Evolutionary conservation across 2,113 vertebrate species (phyloP).

Genomic region (Oenanthe oenanthe): DNA sequence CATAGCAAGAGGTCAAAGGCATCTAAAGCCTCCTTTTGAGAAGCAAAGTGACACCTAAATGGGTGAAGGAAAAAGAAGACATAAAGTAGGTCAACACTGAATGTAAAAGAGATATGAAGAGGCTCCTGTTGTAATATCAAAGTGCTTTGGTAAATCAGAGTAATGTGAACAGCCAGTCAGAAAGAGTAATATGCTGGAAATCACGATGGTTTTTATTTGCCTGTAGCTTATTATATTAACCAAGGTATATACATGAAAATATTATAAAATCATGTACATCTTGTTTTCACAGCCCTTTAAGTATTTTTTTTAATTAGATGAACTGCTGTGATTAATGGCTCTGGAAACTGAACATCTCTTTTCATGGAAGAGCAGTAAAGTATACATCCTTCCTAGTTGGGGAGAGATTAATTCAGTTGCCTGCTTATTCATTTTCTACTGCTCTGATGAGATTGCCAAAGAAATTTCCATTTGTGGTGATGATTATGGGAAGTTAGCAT

Average conservation of each 20-base stretch:
- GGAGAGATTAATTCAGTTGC: neutral
- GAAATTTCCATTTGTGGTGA: neutral
- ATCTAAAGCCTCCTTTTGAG: neutral
- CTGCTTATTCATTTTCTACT: neutral
- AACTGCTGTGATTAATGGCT: neutral
- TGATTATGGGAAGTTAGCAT: neutral
- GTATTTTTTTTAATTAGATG: neutral
- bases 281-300: neutral
- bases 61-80: neutral
- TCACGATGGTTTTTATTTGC: neutral
- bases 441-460: neutral
- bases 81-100: constrained; percentile 14
- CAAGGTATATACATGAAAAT: neutral
- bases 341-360: neutral
- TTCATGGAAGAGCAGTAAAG: neutral
- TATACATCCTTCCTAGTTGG: neutral
- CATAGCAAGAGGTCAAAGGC: neutral
- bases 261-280: neutral
- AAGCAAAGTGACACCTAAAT: neutral
- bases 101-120: neutral
- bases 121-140: neutral
- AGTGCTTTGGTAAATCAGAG: neutral
- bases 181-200: neutral
- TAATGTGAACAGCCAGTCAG: neutral
- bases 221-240: neutral